Evolutionary conservation across 2,113 vertebrate genomes (phyloP).

Genomic region (Eira barbara): DNA sequence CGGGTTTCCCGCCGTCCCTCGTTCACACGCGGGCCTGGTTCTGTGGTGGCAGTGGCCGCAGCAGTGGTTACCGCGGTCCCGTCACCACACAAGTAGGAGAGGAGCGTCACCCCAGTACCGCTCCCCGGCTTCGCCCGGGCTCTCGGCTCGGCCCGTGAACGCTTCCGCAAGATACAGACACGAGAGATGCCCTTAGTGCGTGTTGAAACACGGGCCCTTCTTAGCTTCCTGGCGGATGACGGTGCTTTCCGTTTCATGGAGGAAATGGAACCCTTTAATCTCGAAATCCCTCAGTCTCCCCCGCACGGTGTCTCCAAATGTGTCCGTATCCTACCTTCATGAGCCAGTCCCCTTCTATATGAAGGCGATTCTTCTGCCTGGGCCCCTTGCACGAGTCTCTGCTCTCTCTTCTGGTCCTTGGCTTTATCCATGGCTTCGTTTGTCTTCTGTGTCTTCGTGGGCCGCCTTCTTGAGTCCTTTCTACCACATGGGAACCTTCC

Average conservation of each 20-base stretch:
- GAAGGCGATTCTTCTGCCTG: background rate
- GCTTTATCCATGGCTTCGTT: background rate
- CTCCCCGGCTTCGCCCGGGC: background rate
- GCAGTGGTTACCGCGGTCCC: background rate
- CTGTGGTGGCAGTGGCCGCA: background rate
- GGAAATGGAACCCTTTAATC: background rate
- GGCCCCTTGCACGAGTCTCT: accelerated
- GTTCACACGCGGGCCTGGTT: background rate
- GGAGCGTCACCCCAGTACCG: accelerated
- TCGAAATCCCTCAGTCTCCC: accelerated
- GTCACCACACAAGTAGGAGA: accelerated
- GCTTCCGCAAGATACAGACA: background rate
- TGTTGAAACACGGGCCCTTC: no score
- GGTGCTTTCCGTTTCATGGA: accelerated
- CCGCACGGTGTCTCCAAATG: accelerated
- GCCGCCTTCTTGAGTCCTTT: accelerated
- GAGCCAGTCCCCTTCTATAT: background rate
- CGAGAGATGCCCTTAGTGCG: background rate
- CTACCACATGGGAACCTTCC: accelerated
- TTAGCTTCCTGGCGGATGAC: background rate
- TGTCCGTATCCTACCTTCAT: background rate
- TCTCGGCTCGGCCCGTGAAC: background rate
- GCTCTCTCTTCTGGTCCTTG: background rate
- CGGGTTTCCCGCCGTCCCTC: accelerated
- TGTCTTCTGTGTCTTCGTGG: background rate